Conservation (phyloP, 2,113 vertebrate species). For the Peromyscus leucopus region DNA sequence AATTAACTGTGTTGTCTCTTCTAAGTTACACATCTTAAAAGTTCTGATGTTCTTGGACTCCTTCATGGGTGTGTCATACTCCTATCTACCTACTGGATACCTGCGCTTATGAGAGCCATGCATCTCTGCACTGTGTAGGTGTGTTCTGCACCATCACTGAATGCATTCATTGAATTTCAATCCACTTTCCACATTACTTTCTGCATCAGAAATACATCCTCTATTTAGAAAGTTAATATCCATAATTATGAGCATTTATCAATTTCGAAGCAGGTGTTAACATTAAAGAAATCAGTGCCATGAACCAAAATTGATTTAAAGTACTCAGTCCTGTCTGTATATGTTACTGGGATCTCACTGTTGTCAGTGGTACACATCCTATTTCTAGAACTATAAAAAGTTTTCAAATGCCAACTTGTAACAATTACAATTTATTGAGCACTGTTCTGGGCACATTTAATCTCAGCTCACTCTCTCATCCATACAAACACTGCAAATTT, state of each 20-base stretch:
- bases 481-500: background rate
- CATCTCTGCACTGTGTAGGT: background rate
- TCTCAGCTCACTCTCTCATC: background rate
- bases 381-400: constrained; percentile 9
- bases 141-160: constrained; percentile 12
- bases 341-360: background rate
- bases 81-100: constrained; percentile 20
- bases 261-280: constrained; percentile 64
- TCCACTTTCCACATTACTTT: constrained; percentile 54
- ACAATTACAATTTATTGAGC: background rate
- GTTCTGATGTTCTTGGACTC: background rate
- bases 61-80: constrained; percentile 41
- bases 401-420: constrained; percentile 26
- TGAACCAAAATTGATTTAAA: constrained; percentile 51
- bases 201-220: constrained; percentile 53
- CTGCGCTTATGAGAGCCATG: constrained; percentile 31
- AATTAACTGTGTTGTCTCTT: constrained; percentile 28
- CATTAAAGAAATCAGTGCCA: constrained; percentile 56
- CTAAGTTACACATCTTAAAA: constrained; percentile 38
- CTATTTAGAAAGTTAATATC: constrained; percentile 72
- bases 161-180: constrained; percentile 22
- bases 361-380: background rate
- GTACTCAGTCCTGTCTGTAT: background rate
- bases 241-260: constrained; percentile 65
- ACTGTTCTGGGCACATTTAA: background rate